Percentiles rank a stretch among this genome's conserved stretches.
phyloP scores from a whole-genome alignment of 2,888 invertebrate species.

The Plagiodera versicolora region DNA sequence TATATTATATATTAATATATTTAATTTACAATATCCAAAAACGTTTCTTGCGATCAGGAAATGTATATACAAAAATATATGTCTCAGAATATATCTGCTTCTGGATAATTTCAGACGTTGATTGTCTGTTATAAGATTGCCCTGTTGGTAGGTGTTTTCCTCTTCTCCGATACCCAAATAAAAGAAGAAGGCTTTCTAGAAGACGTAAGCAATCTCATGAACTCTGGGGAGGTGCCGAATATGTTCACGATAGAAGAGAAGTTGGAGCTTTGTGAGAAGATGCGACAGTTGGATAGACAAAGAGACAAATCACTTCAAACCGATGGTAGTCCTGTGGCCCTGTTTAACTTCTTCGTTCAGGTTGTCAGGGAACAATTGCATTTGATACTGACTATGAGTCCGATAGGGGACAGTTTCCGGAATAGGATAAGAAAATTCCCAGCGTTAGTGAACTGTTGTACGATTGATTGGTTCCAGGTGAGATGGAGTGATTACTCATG shows the following conservation, averaged over 20 bases:
- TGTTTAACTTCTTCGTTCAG: constrained; percentile 89
- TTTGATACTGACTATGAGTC: constrained; percentile 87
- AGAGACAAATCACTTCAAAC: constrained; percentile 85
- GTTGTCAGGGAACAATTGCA: constrained; percentile 89
- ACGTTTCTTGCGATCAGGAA: too few species aligned
- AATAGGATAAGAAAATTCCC: constrained; percentile 88
- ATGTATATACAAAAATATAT: too few species aligned
- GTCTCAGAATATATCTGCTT: too few species aligned
- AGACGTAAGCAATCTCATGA: constrained; percentile 89
- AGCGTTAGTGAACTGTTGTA: constrained; percentile 91
- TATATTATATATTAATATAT: too few species aligned
- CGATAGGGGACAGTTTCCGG: constrained; percentile 82
- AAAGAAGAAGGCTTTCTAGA: constrained; percentile 93
- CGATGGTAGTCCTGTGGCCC: constrained; percentile 86
- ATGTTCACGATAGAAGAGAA: constrained; percentile 84
- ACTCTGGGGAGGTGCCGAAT: constrained; percentile 93
- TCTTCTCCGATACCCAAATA: constrained; percentile 91
- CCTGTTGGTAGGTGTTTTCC: constrained; percentile 67
- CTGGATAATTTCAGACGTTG: too few species aligned
- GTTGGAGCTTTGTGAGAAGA: constrained; percentile 89
- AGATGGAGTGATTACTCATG: too few species aligned
- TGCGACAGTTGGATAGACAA: constrained; percentile 87
- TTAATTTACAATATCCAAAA: too few species aligned
- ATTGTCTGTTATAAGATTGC: too few species aligned
- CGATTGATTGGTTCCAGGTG: constrained; percentile 93